Conservation (phyloP, 2,797 vertebrate species). For the Echiichthys vipera region DNA sequence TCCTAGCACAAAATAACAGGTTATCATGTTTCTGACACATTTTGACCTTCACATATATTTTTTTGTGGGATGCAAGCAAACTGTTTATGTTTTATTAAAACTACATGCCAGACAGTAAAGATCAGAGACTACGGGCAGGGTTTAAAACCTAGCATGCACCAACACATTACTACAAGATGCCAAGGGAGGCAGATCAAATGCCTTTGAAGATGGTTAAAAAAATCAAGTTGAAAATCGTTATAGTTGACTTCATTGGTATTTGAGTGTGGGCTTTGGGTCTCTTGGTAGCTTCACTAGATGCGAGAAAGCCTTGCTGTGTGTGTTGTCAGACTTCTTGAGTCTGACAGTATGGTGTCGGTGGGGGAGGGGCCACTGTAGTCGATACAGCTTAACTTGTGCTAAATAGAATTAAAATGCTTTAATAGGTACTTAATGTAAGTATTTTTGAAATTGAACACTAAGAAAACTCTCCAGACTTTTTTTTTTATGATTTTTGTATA, state of each 20-base stretch:
- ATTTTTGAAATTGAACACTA: slow-evolving; percentile 1
- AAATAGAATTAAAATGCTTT: slow-evolving; percentile 31
- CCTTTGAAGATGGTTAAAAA: slow-evolving; percentile 78
- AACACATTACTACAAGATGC: slow-evolving; percentile 73
- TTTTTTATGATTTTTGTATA: background rate
- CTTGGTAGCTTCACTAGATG: slow-evolving; percentile 47
- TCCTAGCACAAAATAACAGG: slow-evolving; percentile 49
- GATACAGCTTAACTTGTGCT: slow-evolving; percentile 12
- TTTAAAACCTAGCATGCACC: slow-evolving; percentile 77
- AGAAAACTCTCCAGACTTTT: background rate
- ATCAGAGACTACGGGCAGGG: slow-evolving; percentile 75
- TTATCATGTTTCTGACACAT: slow-evolving; percentile 67
- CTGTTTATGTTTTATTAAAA: slow-evolving; percentile 81
- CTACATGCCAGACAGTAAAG: slow-evolving; percentile 74
- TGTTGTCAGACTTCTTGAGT: slow-evolving; percentile 42
- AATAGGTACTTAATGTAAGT: slow-evolving; percentile 1
- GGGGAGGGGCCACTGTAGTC: slow-evolving; percentile 31
- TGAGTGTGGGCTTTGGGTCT: slow-evolving; percentile 68
- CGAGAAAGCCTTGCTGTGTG: slow-evolving; percentile 32
- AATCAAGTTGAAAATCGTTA: slow-evolving; percentile 76
- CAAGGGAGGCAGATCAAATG: slow-evolving; percentile 81
- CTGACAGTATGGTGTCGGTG: slow-evolving; percentile 31
- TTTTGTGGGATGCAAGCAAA: slow-evolving; percentile 64
- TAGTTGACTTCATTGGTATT: slow-evolving; percentile 71
- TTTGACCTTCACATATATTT: slow-evolving; percentile 75